A percentile compares a stretch with the other conserved stretches of the same genome.
Evolutionary conservation across 2,113 vertebrate species (phyloP).

Genomic region (Bos indicus): DNA sequence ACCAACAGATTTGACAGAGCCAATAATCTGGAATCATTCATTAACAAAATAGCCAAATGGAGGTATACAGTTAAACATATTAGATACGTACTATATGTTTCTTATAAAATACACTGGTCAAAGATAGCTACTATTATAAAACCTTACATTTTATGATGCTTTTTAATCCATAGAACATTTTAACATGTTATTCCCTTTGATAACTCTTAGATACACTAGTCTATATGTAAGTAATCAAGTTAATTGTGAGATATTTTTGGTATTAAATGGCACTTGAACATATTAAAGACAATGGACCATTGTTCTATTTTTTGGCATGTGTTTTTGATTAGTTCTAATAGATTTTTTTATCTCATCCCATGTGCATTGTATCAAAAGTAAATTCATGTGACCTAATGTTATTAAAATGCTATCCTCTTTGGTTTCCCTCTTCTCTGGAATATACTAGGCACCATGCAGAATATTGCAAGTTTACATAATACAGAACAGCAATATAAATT

Average conservation of each 20-base stretch:
- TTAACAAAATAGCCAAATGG: not conserved
- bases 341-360: conserved; percentile 22
- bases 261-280: not conserved
- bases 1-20: not conserved
- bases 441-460: not conserved
- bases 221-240: not conserved
- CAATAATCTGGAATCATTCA: not conserved
- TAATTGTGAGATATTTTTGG: conserved; percentile 16
- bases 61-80: not conserved
- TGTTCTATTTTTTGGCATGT: conserved; percentile 34
- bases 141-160: not conserved
- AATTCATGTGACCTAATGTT: conserved; percentile 10
- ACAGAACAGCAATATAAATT: not conserved
- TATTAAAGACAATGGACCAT: conserved; percentile 37
- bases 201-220: not conserved
- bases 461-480: conserved; percentile 2
- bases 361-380: not conserved
- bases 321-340: conserved; percentile 41
- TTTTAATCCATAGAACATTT: conserved; percentile 12
- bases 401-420: conserved; percentile 33
- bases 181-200: not conserved
- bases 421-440: not conserved
- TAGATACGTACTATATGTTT: not conserved
- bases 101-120: not conserved
- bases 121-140: not conserved